Evolutionary conservation across 2,888 invertebrate species (phyloP).

Genomic region (Mythimna pallens): DNA sequence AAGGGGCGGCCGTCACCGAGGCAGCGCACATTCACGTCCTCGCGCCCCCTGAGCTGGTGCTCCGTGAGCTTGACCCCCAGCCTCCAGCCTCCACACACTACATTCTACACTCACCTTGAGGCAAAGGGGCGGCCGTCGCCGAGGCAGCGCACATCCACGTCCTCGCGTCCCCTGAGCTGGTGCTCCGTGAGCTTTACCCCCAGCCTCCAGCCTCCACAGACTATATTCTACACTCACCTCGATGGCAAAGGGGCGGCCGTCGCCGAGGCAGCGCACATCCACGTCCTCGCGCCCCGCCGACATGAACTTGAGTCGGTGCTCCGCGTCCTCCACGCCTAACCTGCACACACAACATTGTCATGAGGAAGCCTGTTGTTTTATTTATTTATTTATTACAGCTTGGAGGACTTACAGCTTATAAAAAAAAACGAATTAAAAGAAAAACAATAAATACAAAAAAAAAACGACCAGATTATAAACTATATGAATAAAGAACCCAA

Average conservation of each 20-base stretch:
- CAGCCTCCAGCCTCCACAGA: neutral
- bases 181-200: constrained; percentile 73
- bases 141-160: constrained; percentile 98
- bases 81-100: constrained; percentile 60
- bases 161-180: constrained; percentile 96
- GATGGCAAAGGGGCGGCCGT: constrained; percentile 97
- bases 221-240: constrained; percentile 90
- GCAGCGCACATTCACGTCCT: constrained; percentile 99
- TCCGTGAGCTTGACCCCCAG: constrained; percentile 73
- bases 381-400: too few species aligned
- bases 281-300: constrained; percentile 99
- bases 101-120: constrained; percentile 91
- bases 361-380: neutral
- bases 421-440: too few species aligned
- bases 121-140: constrained; percentile 98
- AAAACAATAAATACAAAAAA: too few species aligned
- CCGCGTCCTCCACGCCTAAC: constrained; percentile 72
- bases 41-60: constrained; percentile 94
- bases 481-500: too few species aligned
- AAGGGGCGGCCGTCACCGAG: constrained; percentile 98
- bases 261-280: constrained; percentile 98
- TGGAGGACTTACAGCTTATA: too few species aligned
- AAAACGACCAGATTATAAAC: too few species aligned
- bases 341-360: constrained; percentile 60
- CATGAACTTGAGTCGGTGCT: constrained; percentile 93